phyloP scores from a whole-genome alignment of 2,797 vertebrate species.

The Thripadectes ignobilis region DNA sequence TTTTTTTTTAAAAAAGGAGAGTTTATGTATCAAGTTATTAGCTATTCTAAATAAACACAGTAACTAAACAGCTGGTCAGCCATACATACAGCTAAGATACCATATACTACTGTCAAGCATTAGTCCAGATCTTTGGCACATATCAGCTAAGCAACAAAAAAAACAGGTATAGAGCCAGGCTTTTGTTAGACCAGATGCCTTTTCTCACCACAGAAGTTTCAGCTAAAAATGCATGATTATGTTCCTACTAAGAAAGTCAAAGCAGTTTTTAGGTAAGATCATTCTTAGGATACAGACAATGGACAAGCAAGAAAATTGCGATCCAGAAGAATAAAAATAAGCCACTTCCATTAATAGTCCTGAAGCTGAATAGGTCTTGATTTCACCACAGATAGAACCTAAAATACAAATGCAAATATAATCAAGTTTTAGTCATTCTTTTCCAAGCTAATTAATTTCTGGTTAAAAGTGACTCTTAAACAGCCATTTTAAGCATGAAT shows the following conservation, averaged over 20 bases:
- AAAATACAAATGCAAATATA: constrained; percentile 11
- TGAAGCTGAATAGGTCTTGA: not conserved
- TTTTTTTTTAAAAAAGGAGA: not conserved
- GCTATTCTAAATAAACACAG: not conserved
- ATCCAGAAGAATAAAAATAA: not conserved
- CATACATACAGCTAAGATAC: not conserved
- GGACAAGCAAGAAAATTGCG: not conserved
- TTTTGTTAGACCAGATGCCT: not conserved
- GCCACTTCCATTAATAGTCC: not conserved
- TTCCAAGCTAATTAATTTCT: constrained; percentile 4
- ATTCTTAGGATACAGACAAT: not conserved
- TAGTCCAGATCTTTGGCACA: not conserved
- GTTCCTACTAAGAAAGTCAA: not conserved
- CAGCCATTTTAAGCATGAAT: constrained; percentile 2
- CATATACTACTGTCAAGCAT: not conserved
- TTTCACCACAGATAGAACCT: not conserved
- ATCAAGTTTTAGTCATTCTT: constrained; percentile 17
- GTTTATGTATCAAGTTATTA: not conserved
- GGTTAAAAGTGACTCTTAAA: not conserved
- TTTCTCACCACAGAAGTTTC: not conserved
- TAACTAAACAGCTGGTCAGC: not conserved
- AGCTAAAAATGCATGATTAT: not conserved
- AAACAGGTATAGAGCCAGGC: not conserved
- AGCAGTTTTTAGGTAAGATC: not conserved
- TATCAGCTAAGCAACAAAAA: not conserved